Base-by-base conservation (phyloP, 2,888 invertebrate species). In the Drosophila emarginata region DNA sequence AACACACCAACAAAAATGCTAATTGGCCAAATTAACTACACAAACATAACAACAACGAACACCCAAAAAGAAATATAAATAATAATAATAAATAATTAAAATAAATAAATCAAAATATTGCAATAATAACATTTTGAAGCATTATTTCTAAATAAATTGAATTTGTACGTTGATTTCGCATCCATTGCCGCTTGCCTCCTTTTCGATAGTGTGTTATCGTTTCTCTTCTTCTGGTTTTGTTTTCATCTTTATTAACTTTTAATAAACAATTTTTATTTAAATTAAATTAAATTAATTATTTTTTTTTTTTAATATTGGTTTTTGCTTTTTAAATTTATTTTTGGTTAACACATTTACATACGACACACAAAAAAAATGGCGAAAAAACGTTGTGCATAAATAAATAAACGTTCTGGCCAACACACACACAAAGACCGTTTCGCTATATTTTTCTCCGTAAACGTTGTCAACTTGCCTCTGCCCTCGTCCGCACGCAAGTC, bases 1-100 rank as follows among this genome's bases (percentile, higher is more conserved):
- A 40, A 58, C 70, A 70, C 63, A 59, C 63, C 57, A 58, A 65
- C 72, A 71, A 59, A 67, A 72, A 66, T 77, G 64, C 86, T 79
- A 79, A 80, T 85, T 80, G 77, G 82, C 61, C 61, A 72, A 84
- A 66, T 65, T 65, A 71, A 76, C 51, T 53, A 57, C 40, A n/a
- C 36, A 52, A 56, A 74, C 36, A 64, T 52, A 52, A 51, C 15
- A 60, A 72, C 39, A 45, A 18, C 45, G 21, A 21, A 45, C 12
- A 2, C 12, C 40, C 4, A 11, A 12, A 45, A 21, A 21, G 21
- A 11, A 21, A 21, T 12, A 21, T 21, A 45, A 18, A 4, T 1
- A 14, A 14, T 0, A 14, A n/a, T n/a, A n/a, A n/a, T n/a, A n/a
- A n/a, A n/a, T 1, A n/a, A 39, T 2, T 2, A 12, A n/a, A 37